Evolutionary conservation across 2,113 vertebrate species (phyloP).

Genomic region (Ophiodon elongatus): DNA sequence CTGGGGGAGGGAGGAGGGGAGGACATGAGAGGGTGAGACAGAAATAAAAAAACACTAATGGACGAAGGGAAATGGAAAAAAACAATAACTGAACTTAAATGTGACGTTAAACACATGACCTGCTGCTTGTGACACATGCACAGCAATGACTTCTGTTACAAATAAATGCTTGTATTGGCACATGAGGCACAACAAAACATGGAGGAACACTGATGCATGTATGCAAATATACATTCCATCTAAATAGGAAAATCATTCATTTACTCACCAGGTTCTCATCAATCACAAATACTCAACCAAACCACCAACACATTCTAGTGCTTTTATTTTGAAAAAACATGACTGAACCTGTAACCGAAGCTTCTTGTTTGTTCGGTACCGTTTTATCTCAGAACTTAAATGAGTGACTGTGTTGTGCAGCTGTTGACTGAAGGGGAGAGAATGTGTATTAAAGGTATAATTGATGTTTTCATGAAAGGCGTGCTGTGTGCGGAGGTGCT

Average conservation of each 20-base stretch:
- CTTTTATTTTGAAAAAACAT: constrained; percentile 1
- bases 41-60: constrained; percentile 58
- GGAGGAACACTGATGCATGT: not conserved
- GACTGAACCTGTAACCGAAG: not conserved
- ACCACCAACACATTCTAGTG: not conserved
- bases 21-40: constrained; percentile 52
- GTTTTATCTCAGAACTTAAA: not conserved
- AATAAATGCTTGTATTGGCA: not conserved
- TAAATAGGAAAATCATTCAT: not conserved
- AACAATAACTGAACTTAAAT: constrained; percentile 43
- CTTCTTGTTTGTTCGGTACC: not conserved
- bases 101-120: constrained; percentile 36
- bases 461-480: not conserved
- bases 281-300: not conserved
- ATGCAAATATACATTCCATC: not conserved
- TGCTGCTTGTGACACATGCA: constrained; percentile 8
- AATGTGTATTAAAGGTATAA: not conserved
- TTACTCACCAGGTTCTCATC: not conserved
- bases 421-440: not conserved
- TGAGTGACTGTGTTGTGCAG: not conserved
- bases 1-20: constrained; percentile 60
- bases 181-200: constrained; percentile 8
- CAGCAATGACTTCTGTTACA: constrained; percentile 24
- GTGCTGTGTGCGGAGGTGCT: not conserved
- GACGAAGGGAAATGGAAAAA: constrained; percentile 44